Evolutionary conservation across 1,140 invertebrate species (phyloP).

Genomic region (Psilanteris sp.): DNA sequence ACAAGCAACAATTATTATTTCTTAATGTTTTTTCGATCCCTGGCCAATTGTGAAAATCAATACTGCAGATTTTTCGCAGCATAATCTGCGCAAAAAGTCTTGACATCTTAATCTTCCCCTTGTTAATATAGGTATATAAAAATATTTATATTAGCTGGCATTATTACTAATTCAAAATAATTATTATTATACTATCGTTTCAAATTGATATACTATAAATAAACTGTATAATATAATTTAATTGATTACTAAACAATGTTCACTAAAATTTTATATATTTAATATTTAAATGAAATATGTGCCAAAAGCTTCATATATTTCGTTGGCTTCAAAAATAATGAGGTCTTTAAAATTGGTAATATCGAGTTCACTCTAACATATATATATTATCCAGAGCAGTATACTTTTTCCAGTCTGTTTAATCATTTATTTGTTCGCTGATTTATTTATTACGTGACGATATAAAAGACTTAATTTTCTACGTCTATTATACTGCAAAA

Average conservation of each 20-base stretch:
- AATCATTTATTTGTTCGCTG: too few species aligned
- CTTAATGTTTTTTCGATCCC: constrained; percentile 17
- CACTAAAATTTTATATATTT: constrained; percentile 40
- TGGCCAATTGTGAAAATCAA: constrained; percentile 16
- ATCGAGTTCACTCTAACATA: constrained; percentile 31
- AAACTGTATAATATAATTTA: constrained; percentile 41
- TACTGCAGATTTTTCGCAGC: constrained; percentile 40
- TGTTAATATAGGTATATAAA: not conserved
- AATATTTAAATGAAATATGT: constrained; percentile 57
- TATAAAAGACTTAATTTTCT: too few species aligned
- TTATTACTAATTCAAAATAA: constrained; percentile 37
- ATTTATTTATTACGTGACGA: too few species aligned
- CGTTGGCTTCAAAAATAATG: constrained; percentile 18
- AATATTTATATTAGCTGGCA: constrained; percentile 8
- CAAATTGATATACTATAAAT: constrained; percentile 31
- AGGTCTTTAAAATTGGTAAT: constrained; percentile 55
- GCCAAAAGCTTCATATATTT: constrained; percentile 48
- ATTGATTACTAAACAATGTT: constrained; percentile 45
- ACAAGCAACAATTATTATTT: not conserved
- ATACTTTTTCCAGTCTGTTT: too few species aligned
- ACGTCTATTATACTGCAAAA: too few species aligned
- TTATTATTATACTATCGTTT: constrained; percentile 31
- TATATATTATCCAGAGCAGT: too few species aligned
- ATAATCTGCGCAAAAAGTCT: constrained; percentile 14
- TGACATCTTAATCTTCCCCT: constrained; percentile 6